Percentiles rank a stretch among this genome's conserved stretches.
phyloP scores from a whole-genome alignment of 1,140 invertebrate species.

The Pristionchus pacificus region DNA sequence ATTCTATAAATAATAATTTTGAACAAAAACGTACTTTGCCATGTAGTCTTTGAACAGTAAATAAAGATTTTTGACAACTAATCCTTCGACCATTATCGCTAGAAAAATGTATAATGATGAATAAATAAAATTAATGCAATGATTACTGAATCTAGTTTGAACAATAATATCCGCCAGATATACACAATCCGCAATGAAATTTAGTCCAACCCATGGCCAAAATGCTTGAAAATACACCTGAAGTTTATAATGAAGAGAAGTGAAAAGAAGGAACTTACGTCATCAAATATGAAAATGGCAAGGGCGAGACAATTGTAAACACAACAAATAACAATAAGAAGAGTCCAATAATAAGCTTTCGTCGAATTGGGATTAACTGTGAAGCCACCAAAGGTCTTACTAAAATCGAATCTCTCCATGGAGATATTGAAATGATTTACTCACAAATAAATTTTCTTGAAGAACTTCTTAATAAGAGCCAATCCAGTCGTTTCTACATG shows the following conservation, averaged over 20 bases:
- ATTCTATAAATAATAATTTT: not conserved
- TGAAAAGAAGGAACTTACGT: not conserved
- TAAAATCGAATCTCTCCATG: no score
- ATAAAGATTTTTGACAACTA: not conserved
- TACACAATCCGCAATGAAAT: constrained; percentile 7
- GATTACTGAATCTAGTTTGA: constrained; percentile 13
- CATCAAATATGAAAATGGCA: constrained; percentile 32
- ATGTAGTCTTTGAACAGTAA: not conserved
- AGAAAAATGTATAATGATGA: not conserved
- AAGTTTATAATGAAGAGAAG: not conserved
- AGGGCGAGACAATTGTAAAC: constrained; percentile 24
- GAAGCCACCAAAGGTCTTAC: no score
- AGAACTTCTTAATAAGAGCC: no score
- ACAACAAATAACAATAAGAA: no score
- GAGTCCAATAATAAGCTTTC: no score
- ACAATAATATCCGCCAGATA: constrained; percentile 11
- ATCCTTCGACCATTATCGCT: constrained; percentile 7
- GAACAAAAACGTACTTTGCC: not conserved
- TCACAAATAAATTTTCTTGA: no score
- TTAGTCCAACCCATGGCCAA: constrained; percentile 10
- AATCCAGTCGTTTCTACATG: no score
- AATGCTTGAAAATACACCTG: constrained; percentile 13
- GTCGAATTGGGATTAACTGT: no score
- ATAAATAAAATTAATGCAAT: not conserved
- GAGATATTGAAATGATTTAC: no score